Percentiles rank a stretch among this genome's conserved stretches.
Evolutionary conservation across 2,888 invertebrate genomes (phyloP).

Genomic region (Stenodema calcarata): DNA sequence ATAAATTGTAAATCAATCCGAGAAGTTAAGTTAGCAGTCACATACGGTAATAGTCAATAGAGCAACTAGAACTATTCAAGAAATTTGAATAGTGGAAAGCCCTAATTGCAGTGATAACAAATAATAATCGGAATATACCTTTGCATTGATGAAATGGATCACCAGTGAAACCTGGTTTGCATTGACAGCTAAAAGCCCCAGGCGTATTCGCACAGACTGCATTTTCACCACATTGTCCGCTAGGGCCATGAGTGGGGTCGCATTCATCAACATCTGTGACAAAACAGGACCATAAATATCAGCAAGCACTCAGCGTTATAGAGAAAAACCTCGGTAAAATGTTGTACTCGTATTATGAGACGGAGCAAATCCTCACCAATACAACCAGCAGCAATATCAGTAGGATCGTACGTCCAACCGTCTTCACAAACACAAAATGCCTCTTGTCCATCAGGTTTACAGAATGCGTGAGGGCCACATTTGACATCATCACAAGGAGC

Average conservation of each 20-base stretch:
- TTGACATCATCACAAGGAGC: constrained; percentile 91
- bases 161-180: constrained; percentile 84
- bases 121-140: constrained; percentile 60
- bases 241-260: constrained; percentile 76
- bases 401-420: constrained; percentile 91
- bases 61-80: no score
- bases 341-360: background rate
- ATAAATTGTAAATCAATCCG: no score
- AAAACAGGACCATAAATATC: background rate
- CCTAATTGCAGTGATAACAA: no score
- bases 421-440: constrained; percentile 92
- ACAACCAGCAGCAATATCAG: constrained; percentile 87
- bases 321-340: background rate
- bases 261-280: constrained; percentile 86
- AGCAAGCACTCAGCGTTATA: background rate
- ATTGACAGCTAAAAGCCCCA: constrained; percentile 81
- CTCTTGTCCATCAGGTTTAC: constrained; percentile 86
- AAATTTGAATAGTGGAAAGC: no score
- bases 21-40: no score
- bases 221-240: constrained; percentile 83
- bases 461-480: constrained; percentile 87
- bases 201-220: constrained; percentile 81
- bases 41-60: no score
- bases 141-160: constrained; percentile 81
- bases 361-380: constrained; percentile 67